These are phyloP conservation scores for Sander lucioperca DNA, from an alignment of 2,113 vertebrate genomes.

Conservation along the genomic window DNA sequence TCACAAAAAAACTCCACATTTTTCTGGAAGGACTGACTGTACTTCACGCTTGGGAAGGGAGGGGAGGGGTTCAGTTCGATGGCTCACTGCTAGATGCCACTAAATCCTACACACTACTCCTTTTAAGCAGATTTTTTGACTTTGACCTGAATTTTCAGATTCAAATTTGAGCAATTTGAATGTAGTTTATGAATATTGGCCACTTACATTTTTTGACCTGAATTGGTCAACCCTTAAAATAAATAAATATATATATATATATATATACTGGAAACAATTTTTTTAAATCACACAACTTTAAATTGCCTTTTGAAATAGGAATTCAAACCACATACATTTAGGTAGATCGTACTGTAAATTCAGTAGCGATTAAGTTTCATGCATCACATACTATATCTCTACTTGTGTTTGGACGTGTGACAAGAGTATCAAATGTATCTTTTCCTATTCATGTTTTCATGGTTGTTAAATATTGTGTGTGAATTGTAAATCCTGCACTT, in stretches of 20 bases:
- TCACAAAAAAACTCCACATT: no score
- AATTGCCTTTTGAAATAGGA: neutral
- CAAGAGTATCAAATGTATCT: neutral
- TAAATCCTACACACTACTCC: no score
- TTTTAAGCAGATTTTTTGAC: no score
- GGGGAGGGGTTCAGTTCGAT: no score
- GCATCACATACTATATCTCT: neutral
- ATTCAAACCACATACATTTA: neutral
- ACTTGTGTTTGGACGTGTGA: neutral
- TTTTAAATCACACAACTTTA: neutral
- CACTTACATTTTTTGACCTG: no score
- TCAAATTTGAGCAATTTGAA: no score
- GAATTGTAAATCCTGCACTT: neutral
- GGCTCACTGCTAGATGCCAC: no score
- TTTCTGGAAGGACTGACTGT: no score
- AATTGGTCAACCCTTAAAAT: neutral
- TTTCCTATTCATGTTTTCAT: constrained; percentile 5
- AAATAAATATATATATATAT: neutral
- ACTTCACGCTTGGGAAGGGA: no score
- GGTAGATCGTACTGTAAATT: neutral
- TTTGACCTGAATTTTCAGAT: no score
- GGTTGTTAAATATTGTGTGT: neutral
- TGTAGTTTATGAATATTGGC: no score
- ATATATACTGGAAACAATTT: neutral
- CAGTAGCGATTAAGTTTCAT: neutral